phyloP scores from a whole-genome alignment of 2,113 vertebrate species.

The Leptosomus discolor region DNA sequence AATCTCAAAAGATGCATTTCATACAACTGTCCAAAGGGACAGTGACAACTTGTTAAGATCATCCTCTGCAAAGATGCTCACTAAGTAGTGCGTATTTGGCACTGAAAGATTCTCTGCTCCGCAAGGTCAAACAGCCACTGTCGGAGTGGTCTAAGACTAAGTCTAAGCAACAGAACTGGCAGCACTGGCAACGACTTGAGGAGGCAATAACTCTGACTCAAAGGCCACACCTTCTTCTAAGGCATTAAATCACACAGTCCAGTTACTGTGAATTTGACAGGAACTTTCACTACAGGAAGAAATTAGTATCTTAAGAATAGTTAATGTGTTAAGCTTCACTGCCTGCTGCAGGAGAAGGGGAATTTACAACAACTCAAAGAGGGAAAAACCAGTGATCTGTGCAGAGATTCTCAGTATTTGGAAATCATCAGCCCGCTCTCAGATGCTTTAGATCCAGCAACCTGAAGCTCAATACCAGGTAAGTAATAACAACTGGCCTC shows the following conservation, averaged over 20 bases:
- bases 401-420: not conserved
- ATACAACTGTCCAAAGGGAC: not conserved
- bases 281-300: not conserved
- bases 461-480: not conserved
- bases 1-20: not conserved
- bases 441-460: not conserved
- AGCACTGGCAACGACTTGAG: not conserved
- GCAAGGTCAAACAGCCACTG: not conserved
- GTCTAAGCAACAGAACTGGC: rapidly evolving
- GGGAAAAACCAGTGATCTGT: not conserved
- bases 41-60: not conserved
- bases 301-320: not conserved
- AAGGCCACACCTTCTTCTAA: not conserved
- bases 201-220: rapidly evolving
- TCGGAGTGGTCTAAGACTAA: rapidly evolving
- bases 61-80: not conserved
- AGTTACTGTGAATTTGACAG: not conserved
- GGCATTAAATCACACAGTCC: not conserved
- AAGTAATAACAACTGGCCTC: not conserved
- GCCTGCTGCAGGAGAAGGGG: rapidly evolving
- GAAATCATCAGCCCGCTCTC: not conserved
- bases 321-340: not conserved
- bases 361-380: not conserved
- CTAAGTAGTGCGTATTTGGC: not conserved
- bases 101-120: not conserved